Evolutionary conservation across 2,888 invertebrate genomes (phyloP).

Genomic region (Brachynemurus nebulosus): DNA sequence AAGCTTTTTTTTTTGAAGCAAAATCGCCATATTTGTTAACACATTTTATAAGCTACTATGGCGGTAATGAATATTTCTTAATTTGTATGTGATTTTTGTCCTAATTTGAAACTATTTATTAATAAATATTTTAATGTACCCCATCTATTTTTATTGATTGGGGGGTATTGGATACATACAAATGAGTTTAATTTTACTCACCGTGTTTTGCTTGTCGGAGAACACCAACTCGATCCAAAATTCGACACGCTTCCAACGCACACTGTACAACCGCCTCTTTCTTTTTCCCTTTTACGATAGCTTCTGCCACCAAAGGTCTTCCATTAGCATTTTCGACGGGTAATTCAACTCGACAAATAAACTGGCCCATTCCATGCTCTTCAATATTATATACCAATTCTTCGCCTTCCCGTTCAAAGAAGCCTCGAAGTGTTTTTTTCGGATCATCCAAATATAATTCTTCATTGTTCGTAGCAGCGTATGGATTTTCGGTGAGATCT

Average conservation of each 20-base stretch:
- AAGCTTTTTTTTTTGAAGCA: no score
- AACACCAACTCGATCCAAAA: conserved; percentile 76
- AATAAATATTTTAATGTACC: not conserved
- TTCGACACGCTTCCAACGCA: conserved; percentile 86
- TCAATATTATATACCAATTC: conserved; percentile 76
- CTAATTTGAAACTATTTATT: conserved; percentile 2
- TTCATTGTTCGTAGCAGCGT: conserved; percentile 67
- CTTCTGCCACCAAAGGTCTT: conserved; percentile 67
- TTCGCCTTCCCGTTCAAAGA: conserved; percentile 85
- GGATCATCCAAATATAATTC: conserved; percentile 88
- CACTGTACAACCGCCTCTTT: conserved; percentile 88
- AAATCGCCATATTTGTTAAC: no score
- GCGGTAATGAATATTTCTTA: no score
- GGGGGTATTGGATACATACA: no score
- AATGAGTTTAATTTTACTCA: conserved; percentile 29
- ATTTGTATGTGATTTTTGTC: no score
- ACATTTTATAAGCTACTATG: no score
- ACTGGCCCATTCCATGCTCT: conserved; percentile 76
- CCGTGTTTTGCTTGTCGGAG: conserved; percentile 78
- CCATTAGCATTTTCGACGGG: conserved; percentile 70
- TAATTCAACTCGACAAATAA: conserved; percentile 57
- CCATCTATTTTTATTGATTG: no score
- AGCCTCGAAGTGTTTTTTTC: conserved; percentile 84
- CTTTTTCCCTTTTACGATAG: conserved; percentile 79
- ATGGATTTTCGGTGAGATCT: conserved; percentile 72